Percentiles rank a stretch among this genome's conserved stretches.
phyloP scores from a whole-genome alignment of 1,140 invertebrate genomes.

The Tenebrio molitor region DNA sequence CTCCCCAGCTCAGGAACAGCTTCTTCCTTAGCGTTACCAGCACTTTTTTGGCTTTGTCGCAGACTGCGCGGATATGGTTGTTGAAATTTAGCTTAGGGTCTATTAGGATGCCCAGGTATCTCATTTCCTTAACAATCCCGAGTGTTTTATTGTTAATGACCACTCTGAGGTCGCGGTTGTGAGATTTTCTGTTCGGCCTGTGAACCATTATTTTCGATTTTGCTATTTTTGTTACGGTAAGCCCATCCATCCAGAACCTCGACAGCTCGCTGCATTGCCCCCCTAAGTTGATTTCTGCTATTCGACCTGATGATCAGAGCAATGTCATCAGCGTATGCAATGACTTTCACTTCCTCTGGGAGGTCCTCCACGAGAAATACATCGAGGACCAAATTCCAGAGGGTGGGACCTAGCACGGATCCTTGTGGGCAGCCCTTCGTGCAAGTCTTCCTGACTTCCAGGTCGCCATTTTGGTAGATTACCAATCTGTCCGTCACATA shows the following conservation, averaged over 20 bases:
- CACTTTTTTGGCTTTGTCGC: neutral
- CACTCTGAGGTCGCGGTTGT: neutral
- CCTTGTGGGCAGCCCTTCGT: slow-evolving; percentile 52
- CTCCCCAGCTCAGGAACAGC: neutral
- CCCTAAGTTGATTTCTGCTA: neutral
- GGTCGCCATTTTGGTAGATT: neutral
- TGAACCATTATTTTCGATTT: neutral
- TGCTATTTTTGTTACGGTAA: neutral
- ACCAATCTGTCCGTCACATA: slow-evolving; percentile 6
- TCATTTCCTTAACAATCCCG: neutral
- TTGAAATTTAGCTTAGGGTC: neutral
- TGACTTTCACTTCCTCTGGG: neutral
- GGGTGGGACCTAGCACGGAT: slow-evolving; percentile 53
- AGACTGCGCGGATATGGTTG: neutral
- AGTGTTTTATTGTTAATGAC: neutral
- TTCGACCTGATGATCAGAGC: neutral
- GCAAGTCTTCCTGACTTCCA: neutral
- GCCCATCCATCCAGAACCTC: neutral
- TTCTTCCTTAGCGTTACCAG: neutral
- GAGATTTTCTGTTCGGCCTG: neutral
- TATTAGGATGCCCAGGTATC: neutral
- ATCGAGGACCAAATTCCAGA: slow-evolving; percentile 55
- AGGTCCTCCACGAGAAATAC: neutral
- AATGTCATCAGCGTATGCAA: slow-evolving; percentile 22
- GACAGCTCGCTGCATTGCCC: neutral